phyloP scores from a whole-genome alignment of 2,888 invertebrate species.

The Hypomecis punctinalis region DNA sequence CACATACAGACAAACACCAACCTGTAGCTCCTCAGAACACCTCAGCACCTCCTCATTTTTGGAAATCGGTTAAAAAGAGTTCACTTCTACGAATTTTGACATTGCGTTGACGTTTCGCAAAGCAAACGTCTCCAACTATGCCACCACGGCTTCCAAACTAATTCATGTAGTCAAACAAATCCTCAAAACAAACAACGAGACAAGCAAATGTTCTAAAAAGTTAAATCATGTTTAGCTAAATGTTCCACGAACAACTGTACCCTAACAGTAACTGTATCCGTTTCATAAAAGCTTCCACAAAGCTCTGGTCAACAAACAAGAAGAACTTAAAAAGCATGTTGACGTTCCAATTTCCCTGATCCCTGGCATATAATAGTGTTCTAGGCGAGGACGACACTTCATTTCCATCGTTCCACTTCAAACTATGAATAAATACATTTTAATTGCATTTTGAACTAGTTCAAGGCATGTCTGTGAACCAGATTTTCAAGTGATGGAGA shows the following conservation, averaged over 20 bases:
- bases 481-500: slow-evolving; percentile 35
- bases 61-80: too few relatives aligned
- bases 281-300: neutral
- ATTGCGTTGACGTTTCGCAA: too few relatives aligned
- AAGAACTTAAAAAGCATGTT: slow-evolving; percentile 42
- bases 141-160: too few relatives aligned
- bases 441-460: slow-evolving; percentile 34
- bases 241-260: neutral
- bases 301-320: slow-evolving; percentile 10
- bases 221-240: neutral
- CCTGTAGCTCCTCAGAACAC: too few relatives aligned
- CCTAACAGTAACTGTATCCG: neutral
- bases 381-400: slow-evolving; percentile 57
- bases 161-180: too few relatives aligned
- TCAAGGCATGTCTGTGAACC: slow-evolving; percentile 24
- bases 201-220: too few relatives aligned
- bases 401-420: slow-evolving; percentile 57
- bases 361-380: slow-evolving; percentile 58
- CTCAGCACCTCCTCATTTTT: too few relatives aligned
- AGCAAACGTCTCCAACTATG: too few relatives aligned
- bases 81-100: too few relatives aligned
- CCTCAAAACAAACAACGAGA: too few relatives aligned
- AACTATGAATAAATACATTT: slow-evolving; percentile 57
- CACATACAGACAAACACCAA: too few relatives aligned
- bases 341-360: slow-evolving; percentile 68